Percentiles rank a stretch among this genome's conserved stretches.
Evolutionary conservation across 2,113 vertebrate species (phyloP).

Genomic region (Sinosuthora webbiana): DNA sequence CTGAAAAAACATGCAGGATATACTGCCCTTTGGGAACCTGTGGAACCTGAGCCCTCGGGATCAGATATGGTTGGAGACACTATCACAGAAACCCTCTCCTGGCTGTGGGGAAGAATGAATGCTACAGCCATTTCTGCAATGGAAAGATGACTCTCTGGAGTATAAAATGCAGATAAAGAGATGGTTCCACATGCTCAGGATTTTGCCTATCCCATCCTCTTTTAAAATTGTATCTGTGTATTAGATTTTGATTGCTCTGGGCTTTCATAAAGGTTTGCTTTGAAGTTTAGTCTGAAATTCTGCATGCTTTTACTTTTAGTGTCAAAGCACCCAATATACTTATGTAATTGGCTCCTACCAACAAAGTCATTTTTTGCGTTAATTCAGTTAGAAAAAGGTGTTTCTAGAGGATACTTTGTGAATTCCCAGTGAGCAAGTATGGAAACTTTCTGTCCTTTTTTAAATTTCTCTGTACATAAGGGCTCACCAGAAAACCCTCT

Average conservation of each 20-base stretch:
- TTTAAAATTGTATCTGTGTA: not conserved
- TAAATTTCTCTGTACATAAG: not conserved
- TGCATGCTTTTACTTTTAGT: not conserved
- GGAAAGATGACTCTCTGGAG: not conserved
- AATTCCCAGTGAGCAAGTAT: not conserved
- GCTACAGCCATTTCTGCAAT: not conserved
- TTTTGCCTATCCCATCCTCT: not conserved
- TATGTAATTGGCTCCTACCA: not conserved
- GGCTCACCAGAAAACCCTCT: not conserved
- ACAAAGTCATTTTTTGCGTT: not conserved
- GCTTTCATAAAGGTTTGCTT: not conserved
- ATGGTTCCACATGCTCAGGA: not conserved
- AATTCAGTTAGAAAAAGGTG: not conserved
- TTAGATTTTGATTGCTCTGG: not conserved
- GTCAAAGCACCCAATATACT: not conserved
- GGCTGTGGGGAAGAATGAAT: not conserved
- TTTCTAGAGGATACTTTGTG: not conserved
- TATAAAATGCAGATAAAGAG: not conserved
- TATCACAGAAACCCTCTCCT: not conserved
- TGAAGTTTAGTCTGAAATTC: not conserved
- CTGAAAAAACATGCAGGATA: not conserved
- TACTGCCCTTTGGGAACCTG: not conserved
- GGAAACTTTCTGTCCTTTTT: not conserved
- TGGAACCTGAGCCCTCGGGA: accelerated
- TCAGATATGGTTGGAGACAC: not conserved